Evolutionary conservation across 2,888 invertebrate species (phyloP).

Genomic region (Ichneumon xanthorius): DNA sequence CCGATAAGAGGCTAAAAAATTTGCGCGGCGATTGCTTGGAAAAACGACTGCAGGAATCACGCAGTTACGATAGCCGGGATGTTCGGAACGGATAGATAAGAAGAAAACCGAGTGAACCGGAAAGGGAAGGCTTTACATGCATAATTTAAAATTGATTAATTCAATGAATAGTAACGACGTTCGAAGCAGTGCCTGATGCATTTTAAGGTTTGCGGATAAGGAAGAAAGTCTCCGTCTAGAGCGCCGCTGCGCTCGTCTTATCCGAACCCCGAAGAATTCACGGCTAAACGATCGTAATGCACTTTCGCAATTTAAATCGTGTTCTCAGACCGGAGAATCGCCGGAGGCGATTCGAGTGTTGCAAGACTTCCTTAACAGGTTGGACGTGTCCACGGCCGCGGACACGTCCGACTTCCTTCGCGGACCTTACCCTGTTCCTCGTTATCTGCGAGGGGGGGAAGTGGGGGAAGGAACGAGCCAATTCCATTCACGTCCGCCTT

Average conservation of each 20-base stretch:
- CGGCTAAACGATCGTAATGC: conserved; percentile 19
- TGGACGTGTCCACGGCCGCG: not conserved
- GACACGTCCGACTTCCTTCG: conserved; percentile 44
- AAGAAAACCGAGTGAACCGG: not conserved
- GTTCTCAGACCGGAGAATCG: conserved; percentile 14
- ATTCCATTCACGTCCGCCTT: conserved; percentile 28
- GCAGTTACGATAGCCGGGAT: too few relatives aligned
- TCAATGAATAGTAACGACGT: conserved; percentile 25
- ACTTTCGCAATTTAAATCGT: conserved; percentile 39
- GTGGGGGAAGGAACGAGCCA: not conserved
- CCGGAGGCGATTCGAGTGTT: conserved; percentile 18
- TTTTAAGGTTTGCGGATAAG: conserved; percentile 8
- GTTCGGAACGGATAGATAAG: not conserved
- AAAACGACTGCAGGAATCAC: too few relatives aligned
- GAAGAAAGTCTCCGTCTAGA: not conserved
- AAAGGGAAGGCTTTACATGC: not conserved
- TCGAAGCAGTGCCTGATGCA: conserved; percentile 5
- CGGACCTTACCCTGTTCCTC: conserved; percentile 1
- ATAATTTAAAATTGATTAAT: conserved; percentile 17
- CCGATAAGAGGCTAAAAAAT: too few relatives aligned
- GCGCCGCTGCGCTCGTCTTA: not conserved
- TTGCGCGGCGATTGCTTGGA: too few relatives aligned
- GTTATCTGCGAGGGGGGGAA: not conserved
- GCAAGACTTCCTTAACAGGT: conserved; percentile 45
- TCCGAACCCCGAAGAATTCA: conserved; percentile 9